Conservation (phyloP, 1,140 invertebrate species). For the Drosophila repleta region DNA sequence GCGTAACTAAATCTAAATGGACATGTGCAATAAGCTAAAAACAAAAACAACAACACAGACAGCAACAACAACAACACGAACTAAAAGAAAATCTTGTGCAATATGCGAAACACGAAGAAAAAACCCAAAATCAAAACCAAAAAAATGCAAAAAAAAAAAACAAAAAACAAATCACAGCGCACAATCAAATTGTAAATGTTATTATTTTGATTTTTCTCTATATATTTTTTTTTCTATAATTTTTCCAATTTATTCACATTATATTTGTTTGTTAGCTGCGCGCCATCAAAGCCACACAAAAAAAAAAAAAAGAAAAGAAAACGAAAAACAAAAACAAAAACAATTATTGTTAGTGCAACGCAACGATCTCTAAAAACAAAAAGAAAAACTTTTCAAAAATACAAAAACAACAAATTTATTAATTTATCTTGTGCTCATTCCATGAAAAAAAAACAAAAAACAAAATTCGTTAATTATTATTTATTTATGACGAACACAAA, state of each 20-base stretch:
- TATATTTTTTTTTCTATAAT: conserved; percentile 11
- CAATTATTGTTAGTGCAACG: conserved; percentile 74
- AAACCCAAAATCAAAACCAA: conserved; percentile 25
- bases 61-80: conserved; percentile 16
- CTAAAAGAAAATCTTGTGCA: conserved; percentile 2
- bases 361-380: conserved; percentile 66
- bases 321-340: not conserved
- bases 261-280: conserved; percentile 46
- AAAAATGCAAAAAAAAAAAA: conserved; percentile 4
- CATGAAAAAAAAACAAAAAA: conserved; percentile 60
- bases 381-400: conserved; percentile 59
- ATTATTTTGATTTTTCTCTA: conserved; percentile 18
- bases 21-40: conserved; percentile 49
- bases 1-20: conserved; percentile 34
- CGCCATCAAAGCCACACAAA: conserved; percentile 64
- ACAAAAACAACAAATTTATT: conserved; percentile 62
- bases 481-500: conserved; percentile 65
- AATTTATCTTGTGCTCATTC: conserved; percentile 80
- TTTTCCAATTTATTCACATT: conserved; percentile 2
- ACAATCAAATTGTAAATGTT: conserved; percentile 24
- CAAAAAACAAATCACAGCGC: conserved; percentile 12
- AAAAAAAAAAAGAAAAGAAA: conserved; percentile 34
- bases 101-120: conserved; percentile 1
- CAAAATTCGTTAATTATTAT: conserved; percentile 42
- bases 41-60: conserved; percentile 4